phyloP scores from a whole-genome alignment of 2,888 invertebrate species.

The Tineola bisselliella region DNA sequence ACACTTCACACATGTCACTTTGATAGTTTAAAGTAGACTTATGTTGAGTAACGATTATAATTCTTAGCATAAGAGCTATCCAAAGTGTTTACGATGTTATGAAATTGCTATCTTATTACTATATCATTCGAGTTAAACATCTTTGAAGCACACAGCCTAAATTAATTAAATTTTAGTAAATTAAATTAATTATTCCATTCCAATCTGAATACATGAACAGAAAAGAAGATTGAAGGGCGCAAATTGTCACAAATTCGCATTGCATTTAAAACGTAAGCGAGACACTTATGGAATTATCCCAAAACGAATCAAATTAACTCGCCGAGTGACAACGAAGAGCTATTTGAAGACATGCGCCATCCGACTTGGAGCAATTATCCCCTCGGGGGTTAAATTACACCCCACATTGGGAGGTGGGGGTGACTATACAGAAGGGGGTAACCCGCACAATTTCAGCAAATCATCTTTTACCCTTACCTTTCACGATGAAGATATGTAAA shows the following conservation, averaged over 20 bases:
- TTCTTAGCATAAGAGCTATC: too few relatives aligned
- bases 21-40: too few relatives aligned
- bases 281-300: constrained; percentile 39
- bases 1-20: too few relatives aligned
- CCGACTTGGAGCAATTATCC: constrained; percentile 41
- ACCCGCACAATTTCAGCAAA: constrained; percentile 43
- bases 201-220: background rate
- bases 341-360: constrained; percentile 48
- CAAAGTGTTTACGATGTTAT: too few relatives aligned
- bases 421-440: constrained; percentile 16
- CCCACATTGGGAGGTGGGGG: constrained; percentile 15
- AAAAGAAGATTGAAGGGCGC: background rate
- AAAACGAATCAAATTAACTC: constrained; percentile 54
- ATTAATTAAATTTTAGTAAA: too few relatives aligned
- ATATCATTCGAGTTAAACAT: too few relatives aligned
- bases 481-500: constrained; percentile 61
- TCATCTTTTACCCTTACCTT: constrained; percentile 58
- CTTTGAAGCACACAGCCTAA: too few relatives aligned
- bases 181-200: background rate
- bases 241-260: constrained; percentile 14
- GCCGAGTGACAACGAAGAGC: constrained; percentile 43
- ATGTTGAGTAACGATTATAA: too few relatives aligned
- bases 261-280: constrained; percentile 25
- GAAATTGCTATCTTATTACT: too few relatives aligned
- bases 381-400: constrained; percentile 16